Evolutionary conservation across 2,888 invertebrate genomes (phyloP).

Genomic region (Ametastegia equiseti): DNA sequence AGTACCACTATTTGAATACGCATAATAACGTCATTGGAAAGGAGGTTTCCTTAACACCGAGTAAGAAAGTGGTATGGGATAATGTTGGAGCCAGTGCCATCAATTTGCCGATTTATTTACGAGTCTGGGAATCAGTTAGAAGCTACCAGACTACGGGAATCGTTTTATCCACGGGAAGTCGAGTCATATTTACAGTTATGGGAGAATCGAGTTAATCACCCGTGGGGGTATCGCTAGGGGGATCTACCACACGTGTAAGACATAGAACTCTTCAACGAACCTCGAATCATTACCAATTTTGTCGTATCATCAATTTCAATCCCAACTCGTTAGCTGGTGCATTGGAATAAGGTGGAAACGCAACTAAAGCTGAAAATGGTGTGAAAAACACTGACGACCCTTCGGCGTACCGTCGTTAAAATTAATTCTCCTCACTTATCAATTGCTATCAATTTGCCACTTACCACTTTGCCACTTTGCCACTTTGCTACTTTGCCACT

Average conservation of each 20-base stretch:
- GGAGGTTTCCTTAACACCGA: slow-evolving; percentile 19
- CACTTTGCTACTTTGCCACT: background rate
- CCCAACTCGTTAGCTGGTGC: slow-evolving; percentile 14
- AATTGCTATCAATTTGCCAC: background rate
- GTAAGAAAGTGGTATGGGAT: slow-evolving; percentile 18
- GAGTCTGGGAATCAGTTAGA: background rate
- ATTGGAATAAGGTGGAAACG: background rate
- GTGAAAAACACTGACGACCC: slow-evolving; percentile 12
- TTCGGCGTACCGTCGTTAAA: background rate
- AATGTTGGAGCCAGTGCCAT: background rate
- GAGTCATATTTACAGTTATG: slow-evolving; percentile 32
- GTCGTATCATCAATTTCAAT: slow-evolving; percentile 28
- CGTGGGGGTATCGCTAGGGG: background rate
- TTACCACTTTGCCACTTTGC: background rate
- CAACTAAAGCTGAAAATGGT: background rate
- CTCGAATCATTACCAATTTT: slow-evolving; percentile 23
- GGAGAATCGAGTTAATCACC: slow-evolving; percentile 35
- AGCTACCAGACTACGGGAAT: slow-evolving; percentile 10
- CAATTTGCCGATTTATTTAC: slow-evolving; percentile 19
- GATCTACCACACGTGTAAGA: slow-evolving; percentile 26
- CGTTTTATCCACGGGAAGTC: background rate
- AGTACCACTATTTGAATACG: slow-evolving; percentile 59
- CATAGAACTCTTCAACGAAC: slow-evolving; percentile 14
- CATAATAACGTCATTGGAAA: slow-evolving; percentile 54
- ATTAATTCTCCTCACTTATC: background rate